Percentiles rank a stretch among this genome's conserved stretches.
Evolutionary conservation across 2,888 invertebrate species (phyloP).

Genomic region (Pilophorus perplexus): DNA sequence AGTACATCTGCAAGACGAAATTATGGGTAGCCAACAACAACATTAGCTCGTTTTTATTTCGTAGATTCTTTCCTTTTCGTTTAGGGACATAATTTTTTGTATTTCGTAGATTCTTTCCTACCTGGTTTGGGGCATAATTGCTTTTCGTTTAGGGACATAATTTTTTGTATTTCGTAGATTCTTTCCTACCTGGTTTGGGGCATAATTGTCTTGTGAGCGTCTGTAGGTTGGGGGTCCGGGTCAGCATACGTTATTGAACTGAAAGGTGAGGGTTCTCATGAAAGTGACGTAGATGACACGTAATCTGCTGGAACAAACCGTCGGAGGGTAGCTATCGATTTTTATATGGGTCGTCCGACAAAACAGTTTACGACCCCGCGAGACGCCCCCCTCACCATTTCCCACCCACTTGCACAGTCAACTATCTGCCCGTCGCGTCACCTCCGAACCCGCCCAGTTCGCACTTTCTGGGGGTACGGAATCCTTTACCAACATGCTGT

Average conservation of each 20-base stretch:
- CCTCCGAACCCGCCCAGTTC: background rate
- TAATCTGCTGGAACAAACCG: slow-evolving; percentile 21
- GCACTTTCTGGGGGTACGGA: no score
- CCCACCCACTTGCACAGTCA: no score
- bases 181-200: slow-evolving; percentile 33
- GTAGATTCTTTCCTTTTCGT: no score
- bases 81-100: no score
- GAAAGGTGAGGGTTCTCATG: slow-evolving; percentile 12
- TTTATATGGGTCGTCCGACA: slow-evolving; percentile 31
- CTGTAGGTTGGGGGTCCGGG: background rate
- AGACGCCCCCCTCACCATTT: background rate
- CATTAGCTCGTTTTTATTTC: no score
- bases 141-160: no score
- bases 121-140: slow-evolving; percentile 31
- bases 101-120: no score
- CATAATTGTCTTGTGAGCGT: slow-evolving; percentile 7
- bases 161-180: no score
- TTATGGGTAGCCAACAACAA: no score
- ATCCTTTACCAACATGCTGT: no score
- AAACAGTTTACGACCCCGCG: slow-evolving; percentile 14
- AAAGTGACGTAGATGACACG: slow-evolving; percentile 29
- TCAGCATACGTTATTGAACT: slow-evolving; percentile 28
- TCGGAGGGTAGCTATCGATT: slow-evolving; percentile 30
- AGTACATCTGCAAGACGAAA: no score
- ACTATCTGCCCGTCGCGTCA: background rate